Conservation (phyloP, 2,113 vertebrate species). For the Neotoma lepida region DNA sequence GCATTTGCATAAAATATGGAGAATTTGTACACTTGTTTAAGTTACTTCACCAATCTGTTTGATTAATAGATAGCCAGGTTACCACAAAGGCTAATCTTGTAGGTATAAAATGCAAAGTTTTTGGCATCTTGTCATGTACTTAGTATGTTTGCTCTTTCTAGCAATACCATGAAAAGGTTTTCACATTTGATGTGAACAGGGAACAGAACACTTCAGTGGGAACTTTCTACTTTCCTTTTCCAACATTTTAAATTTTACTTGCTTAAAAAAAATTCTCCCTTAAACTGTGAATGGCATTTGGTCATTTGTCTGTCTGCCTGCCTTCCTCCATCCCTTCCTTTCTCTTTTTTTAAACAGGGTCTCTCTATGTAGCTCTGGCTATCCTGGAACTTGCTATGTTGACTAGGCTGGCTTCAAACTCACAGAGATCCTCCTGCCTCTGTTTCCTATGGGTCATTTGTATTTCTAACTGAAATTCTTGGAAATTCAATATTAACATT, state of each 20-base stretch:
- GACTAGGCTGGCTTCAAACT: neutral
- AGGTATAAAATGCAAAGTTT: neutral
- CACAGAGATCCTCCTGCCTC: neutral
- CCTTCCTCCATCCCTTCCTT: fast-evolving
- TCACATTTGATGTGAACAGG: neutral
- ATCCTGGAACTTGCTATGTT: neutral
- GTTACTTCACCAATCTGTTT: neutral
- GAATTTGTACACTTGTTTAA: neutral
- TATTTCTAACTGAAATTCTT: neutral
- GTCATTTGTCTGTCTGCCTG: neutral
- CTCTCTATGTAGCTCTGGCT: neutral
- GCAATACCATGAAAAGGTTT: neutral
- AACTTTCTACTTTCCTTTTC: neutral
- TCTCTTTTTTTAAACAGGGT: neutral
- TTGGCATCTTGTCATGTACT: neutral
- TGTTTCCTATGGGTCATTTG: neutral
- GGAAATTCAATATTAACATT: neutral
- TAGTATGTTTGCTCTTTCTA: neutral
- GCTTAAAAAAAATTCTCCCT: neutral
- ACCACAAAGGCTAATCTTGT: neutral
- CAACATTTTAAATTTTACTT: neutral
- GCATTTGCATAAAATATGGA: neutral
- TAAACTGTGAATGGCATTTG: neutral
- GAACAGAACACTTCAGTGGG: neutral
- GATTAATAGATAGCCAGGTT: neutral